Conservation (phyloP, 1,140 invertebrate species). For the Sinonovacula constricta region DNA sequence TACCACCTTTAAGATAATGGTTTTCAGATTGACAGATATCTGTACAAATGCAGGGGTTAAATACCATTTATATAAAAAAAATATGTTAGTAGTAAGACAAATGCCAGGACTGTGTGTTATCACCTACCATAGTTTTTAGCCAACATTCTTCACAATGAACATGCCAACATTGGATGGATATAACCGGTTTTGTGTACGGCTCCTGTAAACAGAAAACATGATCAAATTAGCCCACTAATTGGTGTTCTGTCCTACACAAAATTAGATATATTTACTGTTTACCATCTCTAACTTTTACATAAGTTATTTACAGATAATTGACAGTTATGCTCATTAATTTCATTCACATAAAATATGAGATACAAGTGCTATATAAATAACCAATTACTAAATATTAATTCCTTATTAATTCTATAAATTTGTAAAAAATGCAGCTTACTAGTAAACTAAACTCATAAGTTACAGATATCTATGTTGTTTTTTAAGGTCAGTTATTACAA, state of each 20-base stretch:
- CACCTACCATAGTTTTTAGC: conserved; percentile 88
- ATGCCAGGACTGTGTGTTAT: background rate
- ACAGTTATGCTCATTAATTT: background rate
- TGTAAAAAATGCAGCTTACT: too few relatives aligned
- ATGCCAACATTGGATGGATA: conserved; percentile 98
- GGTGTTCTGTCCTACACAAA: too few relatives aligned
- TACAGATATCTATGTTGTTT: too few relatives aligned
- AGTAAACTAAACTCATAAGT: too few relatives aligned
- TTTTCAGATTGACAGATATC: background rate
- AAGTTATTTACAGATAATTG: background rate
- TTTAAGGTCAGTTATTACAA: too few relatives aligned
- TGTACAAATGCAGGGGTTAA: background rate
- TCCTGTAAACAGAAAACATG: conserved; percentile 81
- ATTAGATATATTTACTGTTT: background rate
- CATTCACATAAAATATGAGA: too few relatives aligned
- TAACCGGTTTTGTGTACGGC: conserved; percentile 90
- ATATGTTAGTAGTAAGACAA: background rate
- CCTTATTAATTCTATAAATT: too few relatives aligned
- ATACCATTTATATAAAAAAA: background rate
- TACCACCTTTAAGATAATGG: background rate
- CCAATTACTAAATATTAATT: too few relatives aligned
- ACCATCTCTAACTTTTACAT: background rate
- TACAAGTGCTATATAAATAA: too few relatives aligned
- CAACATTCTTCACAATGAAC: conserved; percentile 97
- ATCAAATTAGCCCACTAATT: too few relatives aligned